Evolutionary conservation across 2,888 invertebrate genomes (phyloP).

Genomic region (Drosophila fungiperda): DNA sequence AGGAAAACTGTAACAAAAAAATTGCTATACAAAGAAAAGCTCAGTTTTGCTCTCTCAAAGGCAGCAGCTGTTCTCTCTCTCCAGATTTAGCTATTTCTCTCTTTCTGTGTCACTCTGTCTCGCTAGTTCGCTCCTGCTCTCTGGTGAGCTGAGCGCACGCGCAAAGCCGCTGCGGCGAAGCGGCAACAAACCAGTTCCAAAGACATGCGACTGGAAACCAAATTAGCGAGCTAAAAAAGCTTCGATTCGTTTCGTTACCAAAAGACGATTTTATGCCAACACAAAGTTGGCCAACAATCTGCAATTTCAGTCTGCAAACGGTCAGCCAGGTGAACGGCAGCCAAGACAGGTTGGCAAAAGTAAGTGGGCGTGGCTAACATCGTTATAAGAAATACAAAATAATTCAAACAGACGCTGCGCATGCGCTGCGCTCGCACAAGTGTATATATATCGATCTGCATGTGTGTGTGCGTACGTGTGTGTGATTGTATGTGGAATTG

Average conservation of each 20-base stretch:
- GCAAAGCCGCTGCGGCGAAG: slow-evolving; percentile 65
- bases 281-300: slow-evolving; percentile 81
- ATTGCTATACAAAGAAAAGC: slow-evolving; percentile 51
- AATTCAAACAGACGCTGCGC: slow-evolving; percentile 37
- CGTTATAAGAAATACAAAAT: neutral
- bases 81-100: slow-evolving; percentile 2
- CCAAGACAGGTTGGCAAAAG: slow-evolving; percentile 65
- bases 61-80: slow-evolving; percentile 14
- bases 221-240: slow-evolving; percentile 70
- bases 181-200: slow-evolving; percentile 69
- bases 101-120: slow-evolving; percentile 6
- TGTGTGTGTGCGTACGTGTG: slow-evolving; percentile 11
- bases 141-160: slow-evolving; percentile 55
- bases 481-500: slow-evolving; percentile 31
- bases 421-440: slow-evolving; percentile 57
- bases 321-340: slow-evolving; percentile 84
- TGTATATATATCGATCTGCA: slow-evolving; percentile 33
- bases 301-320: slow-evolving; percentile 84
- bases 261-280: slow-evolving; percentile 76
- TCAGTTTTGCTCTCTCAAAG: slow-evolving; percentile 15
- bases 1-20: slow-evolving; percentile 56
- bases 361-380: slow-evolving; percentile 55
- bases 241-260: slow-evolving; percentile 41
- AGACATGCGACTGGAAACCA: slow-evolving; percentile 66
- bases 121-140: slow-evolving; percentile 10